A percentile compares a stretch with the other conserved stretches of the same genome.
Evolutionary conservation across 2,888 invertebrate species (phyloP).

Genomic region (Hedya salicella): DNA sequence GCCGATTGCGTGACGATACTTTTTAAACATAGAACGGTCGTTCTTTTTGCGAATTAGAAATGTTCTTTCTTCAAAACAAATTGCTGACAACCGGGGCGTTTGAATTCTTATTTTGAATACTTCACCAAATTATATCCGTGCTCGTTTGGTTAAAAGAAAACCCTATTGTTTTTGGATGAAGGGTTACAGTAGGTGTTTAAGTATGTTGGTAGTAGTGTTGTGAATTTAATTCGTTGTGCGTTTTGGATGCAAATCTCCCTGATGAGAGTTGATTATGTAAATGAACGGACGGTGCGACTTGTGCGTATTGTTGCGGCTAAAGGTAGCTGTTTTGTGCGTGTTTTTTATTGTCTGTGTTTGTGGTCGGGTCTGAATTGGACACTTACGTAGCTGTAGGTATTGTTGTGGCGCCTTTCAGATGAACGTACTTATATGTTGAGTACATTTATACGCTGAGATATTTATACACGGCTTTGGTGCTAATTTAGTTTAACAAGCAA

Average conservation of each 20-base stretch:
- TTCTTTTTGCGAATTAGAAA: constrained; percentile 84
- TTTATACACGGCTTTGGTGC: too few relatives aligned
- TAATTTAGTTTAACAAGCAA: too few relatives aligned
- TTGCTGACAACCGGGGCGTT: constrained; percentile 83
- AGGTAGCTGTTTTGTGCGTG: constrained; percentile 34
- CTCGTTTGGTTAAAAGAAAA: constrained; percentile 22
- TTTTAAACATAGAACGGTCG: constrained; percentile 80
- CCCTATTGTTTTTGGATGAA: constrained; percentile 45
- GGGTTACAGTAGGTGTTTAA: constrained; percentile 47
- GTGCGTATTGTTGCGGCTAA: constrained; percentile 61
- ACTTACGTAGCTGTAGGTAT: background rate
- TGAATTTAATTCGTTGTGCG: constrained; percentile 70
- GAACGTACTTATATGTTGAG: background rate
- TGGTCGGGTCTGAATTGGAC: constrained; percentile 11
- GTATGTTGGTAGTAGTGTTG: constrained; percentile 55
- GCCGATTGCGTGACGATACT: constrained; percentile 78
- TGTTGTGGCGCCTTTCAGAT: background rate
- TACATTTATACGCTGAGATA: background rate
- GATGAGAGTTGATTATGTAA: constrained; percentile 80
- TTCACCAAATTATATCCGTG: constrained; percentile 49
- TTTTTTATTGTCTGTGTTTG: constrained; percentile 26
- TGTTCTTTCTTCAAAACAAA: constrained; percentile 83
- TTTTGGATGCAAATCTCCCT: constrained; percentile 76
- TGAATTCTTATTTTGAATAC: constrained; percentile 76
- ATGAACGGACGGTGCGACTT: constrained; percentile 62